Evolutionary conservation across 2,888 invertebrate genomes (phyloP).

Genomic region (Chrysolina americana): DNA sequence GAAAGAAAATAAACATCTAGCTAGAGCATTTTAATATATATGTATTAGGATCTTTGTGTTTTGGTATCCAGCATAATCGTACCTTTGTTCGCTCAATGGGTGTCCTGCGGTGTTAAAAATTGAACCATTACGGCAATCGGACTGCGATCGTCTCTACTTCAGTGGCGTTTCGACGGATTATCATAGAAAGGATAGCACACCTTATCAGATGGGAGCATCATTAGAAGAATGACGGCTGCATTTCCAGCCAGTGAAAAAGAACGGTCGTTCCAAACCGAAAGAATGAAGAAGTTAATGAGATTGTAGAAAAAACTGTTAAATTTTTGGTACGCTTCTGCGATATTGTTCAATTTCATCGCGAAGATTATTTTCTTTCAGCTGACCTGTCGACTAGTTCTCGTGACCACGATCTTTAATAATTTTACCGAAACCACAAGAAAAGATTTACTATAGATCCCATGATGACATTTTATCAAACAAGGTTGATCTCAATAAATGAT

Average conservation of each 20-base stretch:
- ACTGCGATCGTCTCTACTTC: slow-evolving; percentile 56
- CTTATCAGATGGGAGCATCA: background rate
- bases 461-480: too few relatives aligned
- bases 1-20: slow-evolving; percentile 67
- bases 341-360: too few relatives aligned
- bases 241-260: background rate
- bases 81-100: slow-evolving; percentile 69
- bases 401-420: too few relatives aligned
- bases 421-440: too few relatives aligned
- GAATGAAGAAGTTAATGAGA: background rate
- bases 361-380: too few relatives aligned
- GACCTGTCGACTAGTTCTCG: too few relatives aligned
- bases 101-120: slow-evolving; percentile 70
- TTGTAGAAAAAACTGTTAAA: background rate
- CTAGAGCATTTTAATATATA: slow-evolving; percentile 67
- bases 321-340: too few relatives aligned
- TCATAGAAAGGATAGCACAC: slow-evolving; percentile 14
- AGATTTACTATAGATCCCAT: too few relatives aligned
- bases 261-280: too few relatives aligned
- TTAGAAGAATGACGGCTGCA: background rate
- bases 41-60: slow-evolving; percentile 69
- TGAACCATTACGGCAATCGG: slow-evolving; percentile 69
- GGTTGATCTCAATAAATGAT: too few relatives aligned
- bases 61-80: slow-evolving; percentile 65
- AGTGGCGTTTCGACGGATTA: slow-evolving; percentile 24